These are phyloP conservation scores for Athripsodes cinereus DNA, from an alignment of 2,888 invertebrate species.

Conservation along the genomic window DNA sequence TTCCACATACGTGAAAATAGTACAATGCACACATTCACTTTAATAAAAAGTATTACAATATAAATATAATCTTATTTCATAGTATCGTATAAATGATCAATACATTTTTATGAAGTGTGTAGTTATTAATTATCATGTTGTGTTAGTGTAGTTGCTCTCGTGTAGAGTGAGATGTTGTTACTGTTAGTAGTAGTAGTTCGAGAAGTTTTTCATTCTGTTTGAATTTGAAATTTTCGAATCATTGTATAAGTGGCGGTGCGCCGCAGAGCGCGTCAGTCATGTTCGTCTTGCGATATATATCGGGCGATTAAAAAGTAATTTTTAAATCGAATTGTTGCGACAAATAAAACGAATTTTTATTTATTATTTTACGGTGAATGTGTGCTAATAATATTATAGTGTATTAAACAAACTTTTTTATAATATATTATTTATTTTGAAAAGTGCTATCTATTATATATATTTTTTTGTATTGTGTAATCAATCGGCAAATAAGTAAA, in stretches of 20 bases:
- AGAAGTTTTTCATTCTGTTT: not conserved
- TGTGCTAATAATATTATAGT: not conserved
- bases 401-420: not conserved
- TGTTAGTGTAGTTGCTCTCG: not conserved
- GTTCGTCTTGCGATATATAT: not conserved
- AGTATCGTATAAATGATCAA: not conserved
- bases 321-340: not conserved
- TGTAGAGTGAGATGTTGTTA: not conserved
- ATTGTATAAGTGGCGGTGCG: constrained; percentile 21
- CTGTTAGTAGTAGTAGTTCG: no score
- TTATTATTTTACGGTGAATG: not conserved
- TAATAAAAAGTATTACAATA: no score
- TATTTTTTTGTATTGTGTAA: no score
- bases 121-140: not conserved
- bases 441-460: no score
- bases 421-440: not conserved
- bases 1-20: no score
- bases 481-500: no score
- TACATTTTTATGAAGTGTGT: not conserved
- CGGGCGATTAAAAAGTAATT: not conserved
- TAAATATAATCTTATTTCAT: no score
- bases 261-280: constrained; percentile 11
- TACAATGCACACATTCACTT: no score
- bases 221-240: constrained; percentile 3
- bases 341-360: not conserved